Conservation (phyloP, 2,888 invertebrate species). For the Cyclophora punctaria region DNA sequence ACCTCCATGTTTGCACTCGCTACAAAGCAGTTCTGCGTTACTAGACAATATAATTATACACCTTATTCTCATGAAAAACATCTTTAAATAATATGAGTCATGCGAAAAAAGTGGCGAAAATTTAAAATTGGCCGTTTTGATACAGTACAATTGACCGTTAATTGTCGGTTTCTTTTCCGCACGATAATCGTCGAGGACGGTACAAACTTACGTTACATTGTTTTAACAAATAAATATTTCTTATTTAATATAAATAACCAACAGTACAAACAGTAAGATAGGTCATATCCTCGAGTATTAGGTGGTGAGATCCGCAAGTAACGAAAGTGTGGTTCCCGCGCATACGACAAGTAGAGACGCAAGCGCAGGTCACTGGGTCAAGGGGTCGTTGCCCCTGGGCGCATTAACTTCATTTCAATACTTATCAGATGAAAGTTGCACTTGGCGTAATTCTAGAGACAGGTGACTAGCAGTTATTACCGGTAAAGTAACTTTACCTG, state of each 20-base stretch:
- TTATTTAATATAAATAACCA: too few species aligned
- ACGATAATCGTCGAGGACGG: too few species aligned
- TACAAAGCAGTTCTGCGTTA: slow-evolving; percentile 40
- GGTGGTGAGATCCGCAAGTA: slow-evolving; percentile 45
- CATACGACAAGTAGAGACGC: slow-evolving; percentile 41
- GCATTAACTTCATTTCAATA: slow-evolving; percentile 24
- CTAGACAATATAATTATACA: slow-evolving; percentile 42
- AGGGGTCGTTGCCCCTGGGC: slow-evolving; percentile 34
- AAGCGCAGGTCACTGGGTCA: slow-evolving; percentile 56
- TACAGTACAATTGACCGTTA: too few species aligned
- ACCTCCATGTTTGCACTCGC: slow-evolving; percentile 45
- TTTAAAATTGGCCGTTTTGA: too few species aligned
- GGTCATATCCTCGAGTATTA: slow-evolving; percentile 18
- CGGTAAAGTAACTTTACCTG: too few species aligned
- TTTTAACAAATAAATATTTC: too few species aligned
- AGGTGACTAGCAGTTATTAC: too few species aligned
- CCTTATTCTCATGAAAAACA: slow-evolving; percentile 1
- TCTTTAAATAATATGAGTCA: slow-evolving; percentile 1
- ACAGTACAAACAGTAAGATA: slow-evolving; percentile 16
- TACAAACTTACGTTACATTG: too few species aligned
- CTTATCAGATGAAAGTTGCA: slow-evolving; percentile 12
- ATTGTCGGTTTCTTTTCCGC: too few species aligned
- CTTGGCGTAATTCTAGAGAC: not conserved
- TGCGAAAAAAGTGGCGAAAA: too few species aligned
- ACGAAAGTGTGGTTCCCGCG: slow-evolving; percentile 59